Evolutionary conservation across 1,140 invertebrate species (phyloP).

Genomic region (Lepidurus arcticus): DNA sequence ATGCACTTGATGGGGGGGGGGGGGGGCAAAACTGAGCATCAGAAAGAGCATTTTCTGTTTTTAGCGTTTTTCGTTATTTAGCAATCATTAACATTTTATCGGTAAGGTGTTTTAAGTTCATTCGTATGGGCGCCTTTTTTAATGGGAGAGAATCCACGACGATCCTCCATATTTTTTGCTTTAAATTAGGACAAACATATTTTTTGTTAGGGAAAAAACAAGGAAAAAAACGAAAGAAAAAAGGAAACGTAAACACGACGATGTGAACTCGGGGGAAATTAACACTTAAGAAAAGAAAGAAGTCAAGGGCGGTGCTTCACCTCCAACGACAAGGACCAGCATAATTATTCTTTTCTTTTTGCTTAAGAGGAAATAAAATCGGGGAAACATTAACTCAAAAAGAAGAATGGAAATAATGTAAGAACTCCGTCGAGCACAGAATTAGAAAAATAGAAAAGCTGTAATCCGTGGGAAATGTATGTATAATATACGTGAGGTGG

Average conservation of each 20-base stretch:
- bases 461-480: neutral
- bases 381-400: neutral
- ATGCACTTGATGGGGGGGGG: neutral
- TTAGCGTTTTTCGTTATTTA: neutral
- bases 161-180: neutral
- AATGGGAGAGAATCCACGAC: neutral
- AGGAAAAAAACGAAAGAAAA: neutral
- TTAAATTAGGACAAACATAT: neutral
- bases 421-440: neutral
- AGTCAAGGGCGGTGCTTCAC: conserved; percentile 11
- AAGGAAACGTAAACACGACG: neutral
- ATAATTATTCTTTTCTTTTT: neutral
- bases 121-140: conserved; percentile 8
- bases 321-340: neutral
- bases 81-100: neutral
- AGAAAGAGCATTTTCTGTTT: conserved; percentile 27
- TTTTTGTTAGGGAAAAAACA: neutral
- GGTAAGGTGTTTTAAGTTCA: conserved; percentile 1
- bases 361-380: neutral
- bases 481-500: neutral
- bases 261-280: neutral
- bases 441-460: neutral
- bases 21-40: conserved; percentile 26
- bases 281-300: neutral
- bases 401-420: neutral